Evolutionary conservation across 2,888 invertebrate species (phyloP).

Genomic region (Brachynemurus nebulosus): DNA sequence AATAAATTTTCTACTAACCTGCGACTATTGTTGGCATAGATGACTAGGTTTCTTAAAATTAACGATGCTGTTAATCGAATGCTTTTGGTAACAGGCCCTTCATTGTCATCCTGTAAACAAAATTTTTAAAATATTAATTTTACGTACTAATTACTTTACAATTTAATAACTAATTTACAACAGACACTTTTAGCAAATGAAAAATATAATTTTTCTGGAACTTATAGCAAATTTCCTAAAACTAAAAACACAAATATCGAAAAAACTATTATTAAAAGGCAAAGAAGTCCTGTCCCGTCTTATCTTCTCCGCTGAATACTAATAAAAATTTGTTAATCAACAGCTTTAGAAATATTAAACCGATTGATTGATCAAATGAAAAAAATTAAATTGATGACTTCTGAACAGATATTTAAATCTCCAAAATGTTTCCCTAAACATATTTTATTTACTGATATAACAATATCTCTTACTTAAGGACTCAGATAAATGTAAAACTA

Average conservation of each 20-base stretch:
- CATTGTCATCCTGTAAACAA: conserved; percentile 79
- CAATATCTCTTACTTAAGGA: no score
- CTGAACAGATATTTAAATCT: no score
- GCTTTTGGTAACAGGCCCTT: conserved; percentile 98
- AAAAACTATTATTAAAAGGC: background rate
- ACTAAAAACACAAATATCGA: background rate
- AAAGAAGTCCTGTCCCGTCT: conserved; percentile 9
- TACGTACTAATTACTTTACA: conserved; percentile 1
- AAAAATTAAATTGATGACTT: background rate
- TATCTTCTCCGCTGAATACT: no score
- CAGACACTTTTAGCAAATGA: background rate
- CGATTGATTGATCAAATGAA: background rate
- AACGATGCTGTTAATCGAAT: conserved; percentile 93
- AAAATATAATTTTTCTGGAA: background rate
- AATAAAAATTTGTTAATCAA: no score
- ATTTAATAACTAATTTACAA: background rate
- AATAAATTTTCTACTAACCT: conserved; percentile 43
- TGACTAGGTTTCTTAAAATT: conserved; percentile 92
- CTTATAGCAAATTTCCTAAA: background rate
- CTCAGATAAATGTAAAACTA: no score
- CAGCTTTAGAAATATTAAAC: background rate
- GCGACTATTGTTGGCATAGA: conserved; percentile 83
- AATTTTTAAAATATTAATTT: conserved; percentile 18
- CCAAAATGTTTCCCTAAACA: no score
- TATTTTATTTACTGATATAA: no score